phyloP scores from a whole-genome alignment of 2,113 vertebrate genomes.

The Vidua chalybeata region DNA sequence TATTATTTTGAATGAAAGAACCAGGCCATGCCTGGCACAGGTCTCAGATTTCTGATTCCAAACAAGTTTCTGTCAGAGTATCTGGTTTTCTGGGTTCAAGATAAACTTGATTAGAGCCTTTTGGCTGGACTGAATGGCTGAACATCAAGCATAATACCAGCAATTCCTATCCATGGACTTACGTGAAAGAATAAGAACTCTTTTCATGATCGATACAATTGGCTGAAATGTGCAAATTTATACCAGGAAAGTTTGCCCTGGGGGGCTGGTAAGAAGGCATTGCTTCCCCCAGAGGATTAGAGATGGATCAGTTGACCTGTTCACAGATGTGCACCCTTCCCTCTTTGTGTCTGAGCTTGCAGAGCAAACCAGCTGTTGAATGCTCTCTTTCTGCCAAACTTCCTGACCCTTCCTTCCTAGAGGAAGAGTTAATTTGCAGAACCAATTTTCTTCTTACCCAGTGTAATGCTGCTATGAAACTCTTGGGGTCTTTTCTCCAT shows the following conservation, averaged over 20 bases:
- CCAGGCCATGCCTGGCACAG: rapidly evolving
- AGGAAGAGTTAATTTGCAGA: not conserved
- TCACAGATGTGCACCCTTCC: not conserved
- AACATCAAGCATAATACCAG: not conserved
- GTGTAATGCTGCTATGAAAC: not conserved
- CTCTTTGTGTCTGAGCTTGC: not conserved
- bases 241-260: not conserved
- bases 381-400: not conserved
- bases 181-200: not conserved
- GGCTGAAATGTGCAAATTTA: not conserved
- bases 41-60: not conserved
- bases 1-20: not conserved
- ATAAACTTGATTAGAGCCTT: not conserved
- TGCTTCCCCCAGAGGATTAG: not conserved
- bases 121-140: not conserved
- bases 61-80: not conserved
- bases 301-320: not conserved
- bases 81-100: not conserved
- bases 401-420: not conserved
- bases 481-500: not conserved
- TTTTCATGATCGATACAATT: not conserved
- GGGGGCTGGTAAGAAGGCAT: not conserved
- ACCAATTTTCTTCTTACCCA: not conserved
- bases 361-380: not conserved
- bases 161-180: not conserved